Conservation (phyloP, 2,888 invertebrate genomes). For the Chaetoderma sp. region DNA sequence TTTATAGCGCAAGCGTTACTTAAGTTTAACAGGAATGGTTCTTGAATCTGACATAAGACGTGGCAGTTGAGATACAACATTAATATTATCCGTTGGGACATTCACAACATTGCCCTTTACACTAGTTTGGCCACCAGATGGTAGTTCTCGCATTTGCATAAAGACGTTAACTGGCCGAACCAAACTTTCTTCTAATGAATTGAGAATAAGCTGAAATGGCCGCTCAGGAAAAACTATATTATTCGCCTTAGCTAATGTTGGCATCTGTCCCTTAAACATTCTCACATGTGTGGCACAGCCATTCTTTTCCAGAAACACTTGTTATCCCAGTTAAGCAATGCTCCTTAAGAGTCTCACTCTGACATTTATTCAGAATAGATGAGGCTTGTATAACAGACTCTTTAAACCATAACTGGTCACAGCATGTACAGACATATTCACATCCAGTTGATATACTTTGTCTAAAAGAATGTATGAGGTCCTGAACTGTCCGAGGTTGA, state of each 20-base stretch:
- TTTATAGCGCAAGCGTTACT: constrained; percentile 31
- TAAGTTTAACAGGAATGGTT: constrained; percentile 32
- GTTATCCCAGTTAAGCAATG: too few relatives aligned
- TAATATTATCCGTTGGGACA: background rate
- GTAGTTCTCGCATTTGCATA: constrained; percentile 57
- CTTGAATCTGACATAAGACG: constrained; percentile 18
- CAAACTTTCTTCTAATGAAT: constrained; percentile 60
- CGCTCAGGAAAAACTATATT: constrained; percentile 23
- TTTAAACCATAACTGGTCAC: too few relatives aligned
- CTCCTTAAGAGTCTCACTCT: too few relatives aligned
- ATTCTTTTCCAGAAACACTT: too few relatives aligned
- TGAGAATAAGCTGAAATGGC: constrained; percentile 30
- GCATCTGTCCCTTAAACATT: too few relatives aligned
- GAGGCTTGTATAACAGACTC: too few relatives aligned
- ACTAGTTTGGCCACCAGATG: background rate
- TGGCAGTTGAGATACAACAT: constrained; percentile 12
- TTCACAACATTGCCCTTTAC: constrained; percentile 1
- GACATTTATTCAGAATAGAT: too few relatives aligned
- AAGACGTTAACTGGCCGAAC: constrained; percentile 60
- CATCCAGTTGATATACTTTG: too few relatives aligned
- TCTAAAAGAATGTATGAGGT: too few relatives aligned
- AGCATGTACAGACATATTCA: too few relatives aligned
- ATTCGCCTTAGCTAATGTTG: constrained; percentile 27
- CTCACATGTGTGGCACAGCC: too few relatives aligned
- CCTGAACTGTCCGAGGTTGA: too few relatives aligned